Evolutionary conservation across 1,140 invertebrate genomes (phyloP), one percentile per base, ranked within the genome.

Genomic region (Asbolus verrucosus): DNA sequence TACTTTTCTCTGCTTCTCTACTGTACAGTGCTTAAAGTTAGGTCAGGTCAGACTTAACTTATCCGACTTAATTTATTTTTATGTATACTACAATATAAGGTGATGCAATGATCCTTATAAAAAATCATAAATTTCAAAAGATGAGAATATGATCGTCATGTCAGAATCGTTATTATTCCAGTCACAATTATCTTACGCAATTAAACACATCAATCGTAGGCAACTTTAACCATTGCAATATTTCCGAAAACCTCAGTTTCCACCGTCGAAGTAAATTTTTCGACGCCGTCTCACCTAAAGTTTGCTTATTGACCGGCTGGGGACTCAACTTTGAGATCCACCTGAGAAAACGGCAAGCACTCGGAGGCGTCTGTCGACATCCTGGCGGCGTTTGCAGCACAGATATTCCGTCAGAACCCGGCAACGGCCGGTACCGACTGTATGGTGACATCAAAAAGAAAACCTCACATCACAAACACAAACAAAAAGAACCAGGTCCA

Each of bases 281-380:
- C n/a, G n/a, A n/a, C n/a, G n/a, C n/a, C n/a, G 19, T 18, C 63
- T 65, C 68, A 75, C 79, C 79, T 76, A 81, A 72, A 16, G 43
- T 65, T 59, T 77, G 75, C 65, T 81, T 81, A 70, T 81, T 80
- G 33, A 79, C 78, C 13, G 79, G 77, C 70, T 81, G 80, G 14
- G 79, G 79, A 66, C 79, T 76, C 11, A 81, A 70, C 50, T 79
- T 80, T 1, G 79, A 75, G 54, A 81, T 79, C 80, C 80, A 81
- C 33, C 79, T 75, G 24, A 81, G 72, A 67, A 81, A 81, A 6
- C 80, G 70, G 68, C 80, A 81, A 1, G 80, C 79, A 27, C 76
- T 78, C 2, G 74, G 65, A 5, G 76, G 39, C 6, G 76, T 46
- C 24, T 70, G 72, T 2, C 78, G 73, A 67, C 77, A 81, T 65